Percentiles rank a stretch among this genome's conserved stretches.
phyloP scores from a whole-genome alignment of 2,888 invertebrate species.

The Capitulum mitella region DNA sequence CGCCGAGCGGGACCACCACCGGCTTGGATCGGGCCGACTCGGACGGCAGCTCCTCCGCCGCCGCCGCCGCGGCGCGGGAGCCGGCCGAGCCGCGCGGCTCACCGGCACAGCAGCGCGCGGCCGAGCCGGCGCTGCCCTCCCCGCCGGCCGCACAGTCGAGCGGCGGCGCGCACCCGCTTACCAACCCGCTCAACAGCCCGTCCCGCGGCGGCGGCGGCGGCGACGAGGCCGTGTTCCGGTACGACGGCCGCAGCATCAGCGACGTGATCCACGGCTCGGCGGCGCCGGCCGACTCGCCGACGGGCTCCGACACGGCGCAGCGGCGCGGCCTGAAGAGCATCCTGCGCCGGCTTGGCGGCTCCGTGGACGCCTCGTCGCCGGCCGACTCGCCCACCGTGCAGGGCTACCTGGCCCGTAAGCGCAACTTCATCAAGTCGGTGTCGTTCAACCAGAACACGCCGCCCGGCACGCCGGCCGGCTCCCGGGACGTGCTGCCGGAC shows the following conservation, averaged over 20 bases:
- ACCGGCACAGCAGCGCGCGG: too few species aligned
- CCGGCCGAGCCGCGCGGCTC: too few species aligned
- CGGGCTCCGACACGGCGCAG: constrained; percentile 69
- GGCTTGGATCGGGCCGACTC: neutral
- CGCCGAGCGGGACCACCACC: neutral
- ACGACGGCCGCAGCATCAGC: neutral
- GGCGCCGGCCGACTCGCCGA: neutral
- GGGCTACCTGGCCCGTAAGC: constrained; percentile 72
- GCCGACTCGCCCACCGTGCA: constrained; percentile 59
- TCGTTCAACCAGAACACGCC: constrained; percentile 67
- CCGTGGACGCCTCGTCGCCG: constrained; percentile 34
- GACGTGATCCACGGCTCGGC: neutral
- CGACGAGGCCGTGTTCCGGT: neutral
- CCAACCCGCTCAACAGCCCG: neutral
- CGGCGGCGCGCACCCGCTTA: neutral
- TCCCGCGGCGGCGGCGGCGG: neutral
- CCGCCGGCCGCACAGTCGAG: neutral
- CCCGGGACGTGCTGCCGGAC: constrained; percentile 42
- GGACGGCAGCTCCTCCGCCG: neutral
- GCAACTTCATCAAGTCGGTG: constrained; percentile 79
- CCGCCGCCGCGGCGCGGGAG: too few species aligned
- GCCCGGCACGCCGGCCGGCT: constrained; percentile 70
- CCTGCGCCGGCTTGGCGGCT: constrained; percentile 69
- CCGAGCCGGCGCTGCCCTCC: too few species aligned
- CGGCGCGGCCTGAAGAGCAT: constrained; percentile 74